Conservation (phyloP, 2,888 invertebrate species). For the Neoscelio sp. region DNA sequence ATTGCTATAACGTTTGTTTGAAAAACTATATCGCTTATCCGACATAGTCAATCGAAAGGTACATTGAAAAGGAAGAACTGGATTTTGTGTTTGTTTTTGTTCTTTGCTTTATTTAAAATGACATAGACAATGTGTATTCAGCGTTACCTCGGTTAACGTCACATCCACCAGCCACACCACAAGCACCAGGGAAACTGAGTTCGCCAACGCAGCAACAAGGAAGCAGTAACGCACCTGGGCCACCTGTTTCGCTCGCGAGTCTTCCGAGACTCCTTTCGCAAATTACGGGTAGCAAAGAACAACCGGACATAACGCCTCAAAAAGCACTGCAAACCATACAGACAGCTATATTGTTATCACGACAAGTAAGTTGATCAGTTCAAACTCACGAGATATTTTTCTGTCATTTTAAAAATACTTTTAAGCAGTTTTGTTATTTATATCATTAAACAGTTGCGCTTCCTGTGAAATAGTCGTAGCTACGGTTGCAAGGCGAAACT, state of each 20-base stretch:
- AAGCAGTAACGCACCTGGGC: conserved; percentile 82
- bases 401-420: neutral
- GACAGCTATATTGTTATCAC: conserved; percentile 81
- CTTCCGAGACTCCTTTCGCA: conserved; percentile 84
- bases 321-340: conserved; percentile 85
- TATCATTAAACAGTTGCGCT: too few species aligned
- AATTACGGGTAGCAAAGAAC: conserved; percentile 83
- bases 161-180: conserved; percentile 83
- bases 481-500: too few species aligned
- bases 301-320: conserved; percentile 84
- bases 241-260: conserved; percentile 83
- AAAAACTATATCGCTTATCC: too few species aligned
- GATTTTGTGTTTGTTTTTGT: too few species aligned
- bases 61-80: too few species aligned
- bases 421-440: too few species aligned
- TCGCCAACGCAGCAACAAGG: conserved; percentile 78
- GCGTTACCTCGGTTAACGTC: conserved; percentile 87
- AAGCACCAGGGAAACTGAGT: conserved; percentile 79
- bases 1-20: too few species aligned
- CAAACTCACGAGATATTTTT: neutral
- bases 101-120: too few species aligned
- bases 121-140: conserved; percentile 63
- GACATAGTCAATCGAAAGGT: too few species aligned
- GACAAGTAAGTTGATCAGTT: conserved; percentile 80
- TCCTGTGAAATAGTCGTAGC: too few species aligned